phyloP scores from a whole-genome alignment of 1,140 invertebrate genomes.

The Drosophila willistoni region DNA sequence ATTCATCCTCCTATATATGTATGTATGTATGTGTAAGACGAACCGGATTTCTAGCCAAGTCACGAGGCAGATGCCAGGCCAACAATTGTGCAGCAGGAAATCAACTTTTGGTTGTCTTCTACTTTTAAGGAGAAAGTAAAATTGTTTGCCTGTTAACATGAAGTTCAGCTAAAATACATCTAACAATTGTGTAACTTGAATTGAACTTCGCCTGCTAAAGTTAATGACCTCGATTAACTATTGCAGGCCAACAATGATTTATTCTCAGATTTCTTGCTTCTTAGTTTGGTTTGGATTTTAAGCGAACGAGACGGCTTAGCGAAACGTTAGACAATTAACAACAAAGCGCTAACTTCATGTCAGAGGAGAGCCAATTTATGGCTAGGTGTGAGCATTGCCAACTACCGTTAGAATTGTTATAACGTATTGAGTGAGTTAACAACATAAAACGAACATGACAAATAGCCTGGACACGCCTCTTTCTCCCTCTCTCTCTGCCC shows the following conservation, averaged over 20 bases:
- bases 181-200: constrained; percentile 59
- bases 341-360: constrained; percentile 53
- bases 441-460: constrained; percentile 29
- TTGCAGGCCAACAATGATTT: constrained; percentile 39
- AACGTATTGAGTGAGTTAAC: constrained; percentile 40
- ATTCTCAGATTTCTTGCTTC: constrained; percentile 29
- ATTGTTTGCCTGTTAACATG: constrained; percentile 59
- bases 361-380: constrained; percentile 17
- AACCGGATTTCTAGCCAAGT: constrained; percentile 72
- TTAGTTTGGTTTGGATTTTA: no score
- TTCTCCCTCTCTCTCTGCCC: not conserved
- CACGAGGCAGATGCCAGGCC: constrained; percentile 69
- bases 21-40: not conserved
- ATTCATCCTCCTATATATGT: not conserved
- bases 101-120: constrained; percentile 71
- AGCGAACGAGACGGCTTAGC: constrained; percentile 46
- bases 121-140: constrained; percentile 78
- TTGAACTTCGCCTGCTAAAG: constrained; percentile 67
- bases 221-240: constrained; percentile 68
- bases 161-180: constrained; percentile 45
- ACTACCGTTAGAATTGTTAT: constrained; percentile 57
- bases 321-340: constrained; percentile 58
- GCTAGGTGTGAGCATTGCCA: constrained; percentile 45
- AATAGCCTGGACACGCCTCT: constrained; percentile 53
- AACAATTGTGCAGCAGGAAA: constrained; percentile 62